These are phyloP conservation scores for Rhagium mordax DNA, from an alignment of 2,888 invertebrate genomes.

Conservation along the genomic window DNA sequence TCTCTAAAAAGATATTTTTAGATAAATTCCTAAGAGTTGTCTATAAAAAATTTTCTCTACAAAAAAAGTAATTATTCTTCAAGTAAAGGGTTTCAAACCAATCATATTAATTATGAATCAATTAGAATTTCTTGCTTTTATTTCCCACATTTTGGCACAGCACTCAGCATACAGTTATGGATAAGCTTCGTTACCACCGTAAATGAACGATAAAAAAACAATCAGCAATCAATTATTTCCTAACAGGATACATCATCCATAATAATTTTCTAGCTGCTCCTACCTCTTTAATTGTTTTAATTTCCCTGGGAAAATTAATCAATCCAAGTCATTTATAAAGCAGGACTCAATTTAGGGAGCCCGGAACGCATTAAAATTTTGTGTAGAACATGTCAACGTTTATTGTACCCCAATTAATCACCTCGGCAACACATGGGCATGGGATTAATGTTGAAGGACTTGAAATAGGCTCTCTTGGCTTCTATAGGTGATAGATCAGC, in stretches of 20 bases:
- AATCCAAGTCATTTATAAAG: constrained; percentile 21
- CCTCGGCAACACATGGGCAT: constrained; percentile 28
- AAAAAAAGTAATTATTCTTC: no score
- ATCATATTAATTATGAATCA: no score
- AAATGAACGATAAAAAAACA: no score
- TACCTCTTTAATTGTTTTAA: constrained; percentile 10
- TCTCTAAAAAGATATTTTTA: no score
- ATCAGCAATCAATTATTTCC: neutral
- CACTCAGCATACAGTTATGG: no score
- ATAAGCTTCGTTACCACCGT: no score
- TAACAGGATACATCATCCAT: neutral
- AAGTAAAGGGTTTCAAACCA: no score
- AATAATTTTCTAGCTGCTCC: neutral
- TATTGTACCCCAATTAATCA: constrained; percentile 32
- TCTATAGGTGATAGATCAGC: constrained; percentile 2
- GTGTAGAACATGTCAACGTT: constrained; percentile 30
- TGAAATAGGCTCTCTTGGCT: neutral
- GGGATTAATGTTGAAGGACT: constrained; percentile 13
- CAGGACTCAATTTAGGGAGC: constrained; percentile 29
- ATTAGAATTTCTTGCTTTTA: no score
- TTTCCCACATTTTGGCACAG: no score
- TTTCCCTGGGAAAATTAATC: constrained; percentile 20
- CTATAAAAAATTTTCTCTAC: no score
- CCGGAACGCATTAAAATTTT: constrained; percentile 25
- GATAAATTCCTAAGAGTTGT: no score